phyloP scores from a whole-genome alignment of 1,140 invertebrate genomes.

The Drosophila kurseongensis region DNA sequence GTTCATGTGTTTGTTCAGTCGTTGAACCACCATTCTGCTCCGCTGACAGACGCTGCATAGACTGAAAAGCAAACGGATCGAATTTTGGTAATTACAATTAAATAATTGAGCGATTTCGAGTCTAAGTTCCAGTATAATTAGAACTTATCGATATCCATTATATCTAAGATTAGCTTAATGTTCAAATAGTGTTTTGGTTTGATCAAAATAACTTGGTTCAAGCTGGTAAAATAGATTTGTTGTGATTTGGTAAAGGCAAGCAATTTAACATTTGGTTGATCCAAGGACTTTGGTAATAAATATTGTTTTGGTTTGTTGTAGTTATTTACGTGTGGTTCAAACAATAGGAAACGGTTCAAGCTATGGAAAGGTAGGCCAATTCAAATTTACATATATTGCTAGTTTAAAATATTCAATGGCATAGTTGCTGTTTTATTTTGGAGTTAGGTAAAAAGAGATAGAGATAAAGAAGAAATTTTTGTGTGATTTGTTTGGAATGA shows the following conservation, averaged over 20 bases:
- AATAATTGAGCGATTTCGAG: background rate
- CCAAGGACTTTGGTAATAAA: conserved; percentile 38
- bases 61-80: conserved; percentile 86
- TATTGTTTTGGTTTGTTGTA: conserved; percentile 31
- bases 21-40: conserved; percentile 86
- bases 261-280: conserved; percentile 50
- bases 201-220: conserved; percentile 45
- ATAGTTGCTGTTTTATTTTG: conserved; percentile 43
- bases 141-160: conserved; percentile 20
- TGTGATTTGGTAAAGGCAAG: conserved; percentile 59
- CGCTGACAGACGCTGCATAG: conserved; percentile 88
- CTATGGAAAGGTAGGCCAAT: conserved; percentile 34
- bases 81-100: conserved; percentile 1
- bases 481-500: conserved; percentile 48
- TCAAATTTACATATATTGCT: conserved; percentile 43
- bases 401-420: conserved; percentile 34
- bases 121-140: conserved; percentile 1
- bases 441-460: conserved; percentile 25
- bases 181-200: conserved; percentile 56
- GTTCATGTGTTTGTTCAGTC: conserved; percentile 87
- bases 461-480: conserved; percentile 29
- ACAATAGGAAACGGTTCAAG: conserved; percentile 52
- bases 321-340: conserved; percentile 37
- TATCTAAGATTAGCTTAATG: conserved; percentile 23
- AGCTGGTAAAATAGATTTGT: conserved; percentile 35